Percentiles rank a stretch among this genome's conserved stretches.
Conservation (phyloP, 1,140 invertebrate genomes). For the Tetranychus cinnabarinus region DNA sequence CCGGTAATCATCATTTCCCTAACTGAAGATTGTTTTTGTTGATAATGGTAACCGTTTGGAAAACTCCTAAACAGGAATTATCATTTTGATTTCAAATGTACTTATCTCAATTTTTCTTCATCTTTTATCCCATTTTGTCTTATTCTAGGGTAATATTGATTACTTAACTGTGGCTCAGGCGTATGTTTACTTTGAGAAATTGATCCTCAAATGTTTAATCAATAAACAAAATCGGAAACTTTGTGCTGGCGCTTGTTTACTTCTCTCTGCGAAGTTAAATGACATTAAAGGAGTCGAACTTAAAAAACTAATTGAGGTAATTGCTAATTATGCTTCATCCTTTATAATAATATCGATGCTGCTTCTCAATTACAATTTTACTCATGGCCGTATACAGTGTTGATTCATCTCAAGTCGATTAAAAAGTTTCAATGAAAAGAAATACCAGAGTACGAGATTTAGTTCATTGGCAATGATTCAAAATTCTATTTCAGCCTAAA, state of each 20-base stretch:
- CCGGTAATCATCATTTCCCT: too few species aligned
- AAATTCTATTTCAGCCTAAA: not conserved
- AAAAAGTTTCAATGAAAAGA: slow-evolving; percentile 14
- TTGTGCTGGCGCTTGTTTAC: slow-evolving; percentile 75
- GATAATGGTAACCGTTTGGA: too few species aligned
- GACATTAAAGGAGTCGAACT: slow-evolving; percentile 46
- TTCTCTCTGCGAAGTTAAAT: slow-evolving; percentile 84
- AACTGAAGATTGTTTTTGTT: too few species aligned
- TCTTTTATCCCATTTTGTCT: not conserved
- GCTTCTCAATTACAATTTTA: not conserved
- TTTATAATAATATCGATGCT: not conserved
- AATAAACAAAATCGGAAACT: slow-evolving; percentile 86
- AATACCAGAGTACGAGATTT: too few species aligned
- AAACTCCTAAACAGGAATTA: too few species aligned
- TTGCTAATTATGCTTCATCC: not conserved
- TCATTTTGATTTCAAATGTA: too few species aligned
- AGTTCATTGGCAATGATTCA: slow-evolving; percentile 10
- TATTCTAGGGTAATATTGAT: slow-evolving; percentile 40
- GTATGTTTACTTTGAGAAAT: slow-evolving; percentile 91
- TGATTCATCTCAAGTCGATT: slow-evolving; percentile 13
- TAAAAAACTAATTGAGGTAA: slow-evolving; percentile 14
- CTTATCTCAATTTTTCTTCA: too few species aligned
- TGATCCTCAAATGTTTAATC: slow-evolving; percentile 65
- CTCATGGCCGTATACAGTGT: not conserved
- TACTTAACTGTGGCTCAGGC: slow-evolving; percentile 76